phyloP scores from a whole-genome alignment of 2,888 invertebrate genomes.

The Trilocha varians region DNA sequence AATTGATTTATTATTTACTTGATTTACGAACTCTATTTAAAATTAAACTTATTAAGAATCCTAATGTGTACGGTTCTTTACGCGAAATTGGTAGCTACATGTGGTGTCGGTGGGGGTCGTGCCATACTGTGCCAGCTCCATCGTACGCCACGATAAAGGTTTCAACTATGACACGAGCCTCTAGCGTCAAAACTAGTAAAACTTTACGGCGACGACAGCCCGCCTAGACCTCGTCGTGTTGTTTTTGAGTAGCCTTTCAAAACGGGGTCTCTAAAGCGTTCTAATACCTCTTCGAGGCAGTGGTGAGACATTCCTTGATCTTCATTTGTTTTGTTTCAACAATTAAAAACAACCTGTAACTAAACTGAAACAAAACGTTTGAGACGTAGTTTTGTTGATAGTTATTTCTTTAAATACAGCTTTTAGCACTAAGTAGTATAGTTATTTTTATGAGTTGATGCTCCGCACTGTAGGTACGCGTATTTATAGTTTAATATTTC shows the following conservation, averaged over 20 bases:
- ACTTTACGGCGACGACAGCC: slow-evolving; percentile 41
- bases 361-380: no score
- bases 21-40: not conserved
- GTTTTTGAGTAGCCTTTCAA: slow-evolving; percentile 24
- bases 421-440: no score
- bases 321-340: no score
- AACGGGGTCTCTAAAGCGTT: slow-evolving; percentile 32
- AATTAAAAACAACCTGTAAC: no score
- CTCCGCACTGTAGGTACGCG: no score
- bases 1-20: not conserved
- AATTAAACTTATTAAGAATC: slow-evolving; percentile 1
- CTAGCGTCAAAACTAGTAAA: slow-evolving; percentile 65
- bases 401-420: no score
- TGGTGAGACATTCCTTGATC: slow-evolving; percentile 22
- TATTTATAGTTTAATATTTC: no score
- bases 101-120: slow-evolving; percentile 58
- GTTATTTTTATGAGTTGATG: no score
- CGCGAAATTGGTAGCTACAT: slow-evolving; percentile 42
- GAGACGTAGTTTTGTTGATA: no score
- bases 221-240: slow-evolving; percentile 28
- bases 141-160: slow-evolving; percentile 48
- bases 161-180: slow-evolving; percentile 60
- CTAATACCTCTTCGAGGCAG: slow-evolving; percentile 29
- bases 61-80: slow-evolving; percentile 45
- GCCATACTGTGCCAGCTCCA: slow-evolving; percentile 64